Conservation (phyloP, 2,888 invertebrate genomes). For the Phyto melanocephala region DNA sequence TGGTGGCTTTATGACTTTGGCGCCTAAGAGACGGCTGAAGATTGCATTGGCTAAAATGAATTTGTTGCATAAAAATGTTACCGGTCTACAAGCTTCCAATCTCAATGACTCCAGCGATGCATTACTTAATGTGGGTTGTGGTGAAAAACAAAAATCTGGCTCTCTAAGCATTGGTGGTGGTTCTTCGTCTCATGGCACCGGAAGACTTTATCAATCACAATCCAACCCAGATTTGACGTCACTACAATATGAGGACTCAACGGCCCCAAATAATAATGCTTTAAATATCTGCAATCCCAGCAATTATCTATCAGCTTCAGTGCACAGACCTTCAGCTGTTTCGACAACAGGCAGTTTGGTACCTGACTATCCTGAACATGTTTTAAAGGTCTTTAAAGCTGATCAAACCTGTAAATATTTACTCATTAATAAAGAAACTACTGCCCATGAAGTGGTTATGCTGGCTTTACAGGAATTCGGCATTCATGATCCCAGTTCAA, state of each 20-base stretch:
- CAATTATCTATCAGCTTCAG: slow-evolving; percentile 71
- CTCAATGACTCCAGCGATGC: slow-evolving; percentile 74
- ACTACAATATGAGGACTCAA: slow-evolving; percentile 87
- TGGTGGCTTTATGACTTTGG: slow-evolving; percentile 91
- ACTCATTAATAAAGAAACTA: slow-evolving; percentile 95
- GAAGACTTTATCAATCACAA: slow-evolving; percentile 87
- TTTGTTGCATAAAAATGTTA: slow-evolving; percentile 80
- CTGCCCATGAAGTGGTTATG: slow-evolving; percentile 96
- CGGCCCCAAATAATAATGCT: slow-evolving; percentile 71
- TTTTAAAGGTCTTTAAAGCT: slow-evolving; percentile 95
- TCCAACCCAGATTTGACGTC: slow-evolving; percentile 90
- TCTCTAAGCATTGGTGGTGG: slow-evolving; percentile 68
- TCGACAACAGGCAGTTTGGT: slow-evolving; percentile 70
- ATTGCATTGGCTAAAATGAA: slow-evolving; percentile 94
- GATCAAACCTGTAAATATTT: slow-evolving; percentile 99
- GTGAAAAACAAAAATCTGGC: slow-evolving; percentile 69
- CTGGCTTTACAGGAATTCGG: slow-evolving; percentile 97
- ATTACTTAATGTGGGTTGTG: slow-evolving; percentile 66
- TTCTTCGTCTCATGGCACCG: slow-evolving; percentile 69
- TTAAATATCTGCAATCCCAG: slow-evolving; percentile 51
- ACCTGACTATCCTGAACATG: slow-evolving; percentile 95
- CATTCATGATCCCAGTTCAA: slow-evolving; percentile 95
- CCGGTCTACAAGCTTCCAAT: slow-evolving; percentile 68
- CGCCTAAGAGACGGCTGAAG: slow-evolving; percentile 90
- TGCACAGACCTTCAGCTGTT: slow-evolving; percentile 73